Conservation (phyloP, 2,797 vertebrate species). For the Falco naumanni region DNA sequence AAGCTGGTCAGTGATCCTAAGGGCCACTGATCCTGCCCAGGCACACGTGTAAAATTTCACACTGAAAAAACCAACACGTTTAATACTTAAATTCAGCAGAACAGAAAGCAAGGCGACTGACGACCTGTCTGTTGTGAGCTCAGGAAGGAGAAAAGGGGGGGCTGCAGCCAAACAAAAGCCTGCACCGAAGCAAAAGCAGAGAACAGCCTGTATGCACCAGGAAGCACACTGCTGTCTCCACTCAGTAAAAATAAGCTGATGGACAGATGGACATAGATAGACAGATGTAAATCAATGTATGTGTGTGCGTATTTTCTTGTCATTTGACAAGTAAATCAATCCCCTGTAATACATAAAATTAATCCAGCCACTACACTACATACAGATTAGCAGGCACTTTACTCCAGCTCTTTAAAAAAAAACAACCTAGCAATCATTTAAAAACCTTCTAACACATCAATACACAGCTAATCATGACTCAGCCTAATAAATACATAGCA, state of each 20-base stretch:
- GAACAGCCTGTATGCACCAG: background rate
- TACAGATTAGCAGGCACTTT: background rate
- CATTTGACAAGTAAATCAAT: background rate
- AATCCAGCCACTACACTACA: accelerated
- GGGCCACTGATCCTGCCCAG: background rate
- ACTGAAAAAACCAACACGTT: background rate
- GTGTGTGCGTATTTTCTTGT: accelerated
- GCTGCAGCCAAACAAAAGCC: background rate
- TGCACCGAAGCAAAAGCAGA: accelerated
- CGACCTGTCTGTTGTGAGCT: background rate
- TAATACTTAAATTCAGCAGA: background rate
- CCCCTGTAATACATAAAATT: background rate
- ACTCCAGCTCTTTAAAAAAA: background rate
- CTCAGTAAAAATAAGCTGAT: background rate
- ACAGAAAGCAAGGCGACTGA: background rate
- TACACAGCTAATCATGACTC: background rate
- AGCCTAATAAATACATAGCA: background rate
- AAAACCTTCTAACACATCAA: background rate
- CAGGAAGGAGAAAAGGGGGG: background rate
- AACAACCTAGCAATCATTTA: background rate
- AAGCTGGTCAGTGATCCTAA: background rate
- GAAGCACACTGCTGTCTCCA: background rate
- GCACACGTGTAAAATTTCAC: background rate
- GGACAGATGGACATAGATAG: background rate
- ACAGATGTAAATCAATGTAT: background rate